A percentile compares a stretch with the other conserved stretches of the same genome.
These are phyloP conservation scores for Remorina albescens DNA, from an alignment of 2,797 vertebrate species.

Conservation along the genomic window DNA sequence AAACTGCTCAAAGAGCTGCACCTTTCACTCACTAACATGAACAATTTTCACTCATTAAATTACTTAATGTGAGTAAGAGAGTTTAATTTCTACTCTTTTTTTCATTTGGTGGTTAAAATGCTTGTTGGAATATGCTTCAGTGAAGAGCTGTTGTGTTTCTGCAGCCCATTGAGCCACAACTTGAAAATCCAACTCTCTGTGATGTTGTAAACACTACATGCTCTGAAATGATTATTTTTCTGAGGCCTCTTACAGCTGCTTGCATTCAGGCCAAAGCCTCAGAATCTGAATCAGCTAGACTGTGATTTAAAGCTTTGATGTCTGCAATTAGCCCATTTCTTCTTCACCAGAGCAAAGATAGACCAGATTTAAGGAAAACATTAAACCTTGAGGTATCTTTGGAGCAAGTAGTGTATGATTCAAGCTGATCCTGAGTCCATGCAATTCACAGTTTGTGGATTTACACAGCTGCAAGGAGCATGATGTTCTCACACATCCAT, in stretches of 20 bases:
- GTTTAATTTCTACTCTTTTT: conserved; percentile 12
- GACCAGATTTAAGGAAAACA: conserved; percentile 3
- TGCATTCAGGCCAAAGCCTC: conserved; percentile 28
- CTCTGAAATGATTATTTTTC: conserved; percentile 8
- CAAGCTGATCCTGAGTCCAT: conserved; percentile 18
- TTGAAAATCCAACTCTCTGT: conserved; percentile 40
- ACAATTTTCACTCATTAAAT: conserved; percentile 11
- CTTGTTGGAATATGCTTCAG: conserved; percentile 15
- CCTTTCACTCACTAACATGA: conserved; percentile 22
- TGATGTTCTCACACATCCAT: conserved; percentile 57
- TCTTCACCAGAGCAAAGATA: conserved; percentile 1
- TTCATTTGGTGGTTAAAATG: background rate
- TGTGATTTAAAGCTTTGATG: conserved; percentile 46
- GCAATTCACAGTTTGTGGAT: conserved; percentile 20
- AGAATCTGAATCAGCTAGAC: conserved; percentile 11
- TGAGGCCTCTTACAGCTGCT: conserved; percentile 25
- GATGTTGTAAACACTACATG: conserved; percentile 46
- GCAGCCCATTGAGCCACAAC: conserved; percentile 13
- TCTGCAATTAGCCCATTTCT: conserved; percentile 44
- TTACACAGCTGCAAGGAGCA: conserved; percentile 20
- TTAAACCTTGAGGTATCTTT: background rate
- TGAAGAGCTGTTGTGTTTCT: conserved; percentile 31
- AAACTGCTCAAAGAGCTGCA: conserved; percentile 18
- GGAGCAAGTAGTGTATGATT: background rate
- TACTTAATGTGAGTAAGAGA: conserved; percentile 8